These are phyloP conservation scores for Auanema freiburgensis DNA, from an alignment of 2,888 invertebrate species.

Conservation along the genomic window DNA sequence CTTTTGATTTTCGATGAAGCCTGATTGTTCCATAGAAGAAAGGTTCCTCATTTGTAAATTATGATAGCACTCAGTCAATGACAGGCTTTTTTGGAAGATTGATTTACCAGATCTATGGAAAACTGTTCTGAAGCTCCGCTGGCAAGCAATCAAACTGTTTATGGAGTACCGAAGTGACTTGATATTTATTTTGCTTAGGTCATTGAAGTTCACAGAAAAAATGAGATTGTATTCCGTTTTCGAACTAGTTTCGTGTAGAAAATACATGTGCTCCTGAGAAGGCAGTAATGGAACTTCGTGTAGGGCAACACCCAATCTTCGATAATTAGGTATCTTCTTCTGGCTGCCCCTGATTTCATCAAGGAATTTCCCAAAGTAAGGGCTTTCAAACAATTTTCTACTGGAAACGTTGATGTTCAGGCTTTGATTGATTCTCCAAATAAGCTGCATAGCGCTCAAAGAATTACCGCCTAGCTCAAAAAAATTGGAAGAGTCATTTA, in stretches of 20 bases:
- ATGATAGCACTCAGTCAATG: slow-evolving; percentile 44
- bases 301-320: slow-evolving; percentile 7
- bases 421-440: slow-evolving; percentile 46
- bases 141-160: slow-evolving; percentile 35
- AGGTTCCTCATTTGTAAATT: slow-evolving; percentile 4
- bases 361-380: slow-evolving; percentile 30
- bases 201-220: slow-evolving; percentile 38
- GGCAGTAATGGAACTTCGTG: slow-evolving; percentile 35
- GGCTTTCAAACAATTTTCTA: slow-evolving; percentile 41
- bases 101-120: slow-evolving; percentile 15
- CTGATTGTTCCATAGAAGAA: too few relatives aligned
- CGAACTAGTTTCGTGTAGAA: slow-evolving; percentile 40
- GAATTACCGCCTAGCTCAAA: slow-evolving; percentile 58
- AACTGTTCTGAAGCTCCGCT: slow-evolving; percentile 38
- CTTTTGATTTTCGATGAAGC: background rate
- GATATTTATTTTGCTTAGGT: slow-evolving; percentile 18
- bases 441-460: slow-evolving; percentile 53
- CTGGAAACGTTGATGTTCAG: slow-evolving; percentile 26
- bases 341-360: background rate
- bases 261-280: slow-evolving; percentile 56
- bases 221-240: slow-evolving; percentile 53
- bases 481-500: slow-evolving; percentile 35
- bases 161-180: slow-evolving; percentile 23
- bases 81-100: slow-evolving; percentile 32
- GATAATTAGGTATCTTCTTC: background rate